phyloP scores from a whole-genome alignment of 2,888 invertebrate genomes.

The Exocentrus adspersus region DNA sequence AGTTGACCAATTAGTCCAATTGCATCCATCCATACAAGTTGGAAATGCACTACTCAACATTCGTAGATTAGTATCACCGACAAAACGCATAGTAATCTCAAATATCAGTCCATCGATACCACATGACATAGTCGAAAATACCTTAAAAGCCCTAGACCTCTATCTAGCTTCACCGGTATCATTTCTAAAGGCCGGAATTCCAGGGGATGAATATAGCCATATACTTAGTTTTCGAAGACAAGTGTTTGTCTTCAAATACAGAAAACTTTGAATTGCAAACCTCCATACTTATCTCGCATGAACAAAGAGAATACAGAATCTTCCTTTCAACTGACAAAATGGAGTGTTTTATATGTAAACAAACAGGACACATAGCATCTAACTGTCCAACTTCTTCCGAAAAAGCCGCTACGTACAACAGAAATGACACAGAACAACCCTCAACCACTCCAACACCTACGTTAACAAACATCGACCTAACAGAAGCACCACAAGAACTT shows the following conservation, averaged over 20 bases:
- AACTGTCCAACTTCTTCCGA: background rate
- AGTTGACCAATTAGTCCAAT: constrained; percentile 33
- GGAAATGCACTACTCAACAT: background rate
- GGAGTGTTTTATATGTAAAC: background rate
- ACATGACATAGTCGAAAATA: constrained; percentile 19
- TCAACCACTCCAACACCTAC: background rate
- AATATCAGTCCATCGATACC: constrained; percentile 37
- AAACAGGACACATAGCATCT: constrained; percentile 4
- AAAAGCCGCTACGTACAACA: background rate
- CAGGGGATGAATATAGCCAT: constrained; percentile 19
- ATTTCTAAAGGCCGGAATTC: constrained; percentile 1
- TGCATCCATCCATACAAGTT: constrained; percentile 12
- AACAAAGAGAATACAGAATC: constrained; percentile 13
- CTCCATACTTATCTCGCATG: constrained; percentile 6
- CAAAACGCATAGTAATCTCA: constrained; percentile 42
- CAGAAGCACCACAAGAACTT: too few relatives aligned
- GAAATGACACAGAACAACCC: too few relatives aligned
- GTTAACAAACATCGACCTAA: too few relatives aligned
- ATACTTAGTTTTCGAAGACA: constrained; percentile 11
- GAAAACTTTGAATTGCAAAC: constrained; percentile 13
- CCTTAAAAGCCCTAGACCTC: constrained; percentile 23
- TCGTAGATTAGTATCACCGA: constrained; percentile 35
- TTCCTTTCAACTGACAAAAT: constrained; percentile 16
- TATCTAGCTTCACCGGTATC: constrained; percentile 6
- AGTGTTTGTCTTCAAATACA: constrained; percentile 7